Evolutionary conservation across 53 echinoderm and acorn worm species (phyloP).

Genomic region (Pentamera pediparva): DNA sequence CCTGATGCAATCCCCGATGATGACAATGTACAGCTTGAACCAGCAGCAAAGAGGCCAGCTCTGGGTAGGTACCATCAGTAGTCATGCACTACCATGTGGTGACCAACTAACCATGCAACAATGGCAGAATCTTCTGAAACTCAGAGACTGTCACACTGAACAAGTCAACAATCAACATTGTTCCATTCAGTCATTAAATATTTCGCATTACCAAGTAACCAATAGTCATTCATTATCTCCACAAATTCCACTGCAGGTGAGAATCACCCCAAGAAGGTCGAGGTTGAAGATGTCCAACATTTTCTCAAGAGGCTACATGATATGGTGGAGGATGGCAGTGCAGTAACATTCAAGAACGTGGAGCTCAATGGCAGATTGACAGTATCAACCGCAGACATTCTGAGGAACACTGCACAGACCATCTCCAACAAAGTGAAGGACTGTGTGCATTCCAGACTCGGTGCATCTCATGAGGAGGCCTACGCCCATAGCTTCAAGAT

Average conservation of each 20-base stretch:
- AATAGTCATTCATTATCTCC: neutral
- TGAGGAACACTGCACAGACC: neutral
- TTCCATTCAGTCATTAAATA: too few species aligned
- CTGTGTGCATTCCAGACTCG: neutral
- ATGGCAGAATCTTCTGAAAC: too few species aligned
- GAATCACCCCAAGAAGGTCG: neutral
- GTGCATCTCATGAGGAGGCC: neutral
- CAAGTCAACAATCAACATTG: too few species aligned
- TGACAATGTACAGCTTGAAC: neutral
- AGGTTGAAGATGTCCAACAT: neutral
- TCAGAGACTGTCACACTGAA: too few species aligned
- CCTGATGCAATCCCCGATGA: too few species aligned
- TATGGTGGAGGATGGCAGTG: neutral
- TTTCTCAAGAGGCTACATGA: slow-evolving; percentile 15
- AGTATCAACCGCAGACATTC: neutral
- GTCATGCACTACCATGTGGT: neutral
- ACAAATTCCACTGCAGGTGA: neutral
- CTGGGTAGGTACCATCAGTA: neutral
- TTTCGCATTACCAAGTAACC: too few species aligned
- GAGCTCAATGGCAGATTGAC: slow-evolving; percentile 1
- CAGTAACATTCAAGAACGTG: slow-evolving; percentile 12
- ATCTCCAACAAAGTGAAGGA: neutral
- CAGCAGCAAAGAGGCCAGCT: slow-evolving; percentile 10
- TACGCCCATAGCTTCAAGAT: neutral
- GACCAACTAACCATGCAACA: too few species aligned